phyloP scores from a whole-genome alignment of 2,888 invertebrate species.

The Luperina nickerlii region DNA sequence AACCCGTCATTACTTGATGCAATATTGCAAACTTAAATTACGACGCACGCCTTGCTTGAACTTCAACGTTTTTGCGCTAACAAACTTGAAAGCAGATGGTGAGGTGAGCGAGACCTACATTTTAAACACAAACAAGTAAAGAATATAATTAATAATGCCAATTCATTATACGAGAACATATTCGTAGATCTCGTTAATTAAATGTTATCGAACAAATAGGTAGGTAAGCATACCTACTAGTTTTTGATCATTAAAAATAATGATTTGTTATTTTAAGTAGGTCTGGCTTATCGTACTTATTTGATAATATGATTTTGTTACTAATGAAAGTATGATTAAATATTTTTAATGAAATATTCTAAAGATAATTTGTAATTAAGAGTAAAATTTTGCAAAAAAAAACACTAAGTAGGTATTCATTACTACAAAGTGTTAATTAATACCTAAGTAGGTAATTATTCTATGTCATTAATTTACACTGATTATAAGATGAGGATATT shows the following conservation, averaged over 20 bases:
- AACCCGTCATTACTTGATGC: constrained; percentile 63
- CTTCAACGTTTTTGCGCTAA: constrained; percentile 58
- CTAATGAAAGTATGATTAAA: constrained; percentile 35
- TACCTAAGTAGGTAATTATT: not conserved
- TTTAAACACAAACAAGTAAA: not conserved
- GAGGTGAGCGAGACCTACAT: constrained; percentile 24
- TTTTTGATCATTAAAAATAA: constrained; percentile 51
- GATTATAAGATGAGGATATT: constrained; percentile 4
- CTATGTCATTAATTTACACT: not conserved
- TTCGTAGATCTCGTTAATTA: constrained; percentile 26
- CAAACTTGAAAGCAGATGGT: constrained; percentile 38
- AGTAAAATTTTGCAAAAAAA: not conserved
- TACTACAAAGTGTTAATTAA: constrained; percentile 6
- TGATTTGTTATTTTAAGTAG: constrained; percentile 7
- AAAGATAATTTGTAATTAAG: not conserved
- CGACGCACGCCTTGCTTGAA: constrained; percentile 54
- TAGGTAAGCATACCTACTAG: not conserved
- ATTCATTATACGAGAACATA: constrained; percentile 12
- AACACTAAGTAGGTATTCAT: not conserved
- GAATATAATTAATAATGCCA: constrained; percentile 5
- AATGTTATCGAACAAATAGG: constrained; percentile 36
- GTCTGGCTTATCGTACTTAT: constrained; percentile 26
- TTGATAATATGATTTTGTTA: constrained; percentile 10
- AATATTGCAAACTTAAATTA: constrained; percentile 64
- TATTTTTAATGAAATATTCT: constrained; percentile 33